Base-by-base conservation (phyloP, 2,113 vertebrate species). In the Erinaceus europaeus region DNA sequence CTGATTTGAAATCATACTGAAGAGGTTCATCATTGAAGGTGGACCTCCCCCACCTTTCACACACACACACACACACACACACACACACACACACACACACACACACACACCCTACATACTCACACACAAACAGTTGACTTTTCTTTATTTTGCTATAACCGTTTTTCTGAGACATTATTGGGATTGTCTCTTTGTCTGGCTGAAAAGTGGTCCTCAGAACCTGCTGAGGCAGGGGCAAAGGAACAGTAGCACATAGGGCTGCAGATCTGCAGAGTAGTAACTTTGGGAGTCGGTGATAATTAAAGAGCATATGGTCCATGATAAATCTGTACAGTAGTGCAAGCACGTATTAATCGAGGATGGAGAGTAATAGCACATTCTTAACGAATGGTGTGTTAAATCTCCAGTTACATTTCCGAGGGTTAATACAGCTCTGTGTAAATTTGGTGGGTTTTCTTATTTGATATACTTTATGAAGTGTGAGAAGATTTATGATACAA, bases 311-410 rank as follows among this genome's bases (percentile, higher is more conserved):
- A 96, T 96, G 97, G 95, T 94, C 68, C 18, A 36, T 91, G 90
- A 96, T 97, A 97, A 98, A 97, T 97, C 97, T 96, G 96, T 97
- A 96, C 95, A 96, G 95, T 95, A 96, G 95, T 95, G 96, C 95
- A 84, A 94, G 94, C 90, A 94, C 92, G 81, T 96, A 94, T 96
- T 95, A 97, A 97, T 96, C 72, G 90, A 90, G 75, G 94, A 95
- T 95, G 92, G 96, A 97, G 96, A 98, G 94, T 95, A 97, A 97
- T 93, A 95, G 96, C 27, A 0, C 93, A 88, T 95, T 93, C 72
- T 91, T 94, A 95, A n/a, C 80, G 85, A 97, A 95, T 91, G 92
- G 92, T 79, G 46, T 86, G 88, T 84, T 96, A 97, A 96, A 96
- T 97, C 95, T 95, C 91, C 89, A 68, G 2, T 92, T 96, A 78